Percentiles rank a stretch among this genome's conserved stretches.
These are phyloP conservation scores for Sisor rabdophorus DNA, from an alignment of 2,113 vertebrate species.

Conservation along the genomic window DNA sequence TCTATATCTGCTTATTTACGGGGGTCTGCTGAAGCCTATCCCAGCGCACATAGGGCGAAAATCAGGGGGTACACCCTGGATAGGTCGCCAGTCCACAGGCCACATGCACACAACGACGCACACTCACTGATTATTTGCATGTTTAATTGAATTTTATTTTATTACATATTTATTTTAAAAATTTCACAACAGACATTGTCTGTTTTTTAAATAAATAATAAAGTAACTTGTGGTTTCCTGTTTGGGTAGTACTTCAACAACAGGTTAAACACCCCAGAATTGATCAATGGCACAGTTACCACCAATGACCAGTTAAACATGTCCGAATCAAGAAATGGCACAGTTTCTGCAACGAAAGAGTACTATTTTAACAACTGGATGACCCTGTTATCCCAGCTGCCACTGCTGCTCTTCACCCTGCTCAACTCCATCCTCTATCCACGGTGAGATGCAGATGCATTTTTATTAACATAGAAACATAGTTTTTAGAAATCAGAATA, in stretches of 20 bases:
- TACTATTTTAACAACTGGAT: constrained; percentile 89
- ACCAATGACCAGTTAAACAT: constrained; percentile 65
- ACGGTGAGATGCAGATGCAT: constrained; percentile 64
- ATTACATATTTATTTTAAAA: too few species aligned
- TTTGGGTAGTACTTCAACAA: constrained; percentile 76
- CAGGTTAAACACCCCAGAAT: constrained; percentile 59
- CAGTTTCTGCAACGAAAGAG: constrained; percentile 44
- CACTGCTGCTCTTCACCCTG: constrained; percentile 81
- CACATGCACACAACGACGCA: too few species aligned
- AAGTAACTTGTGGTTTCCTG: not conserved
- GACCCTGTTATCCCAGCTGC: constrained; percentile 84
- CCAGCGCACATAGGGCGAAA: too few species aligned
- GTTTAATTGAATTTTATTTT: too few species aligned
- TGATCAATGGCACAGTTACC: too few species aligned
- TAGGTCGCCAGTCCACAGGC: too few species aligned
- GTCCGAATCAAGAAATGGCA: constrained; percentile 56
- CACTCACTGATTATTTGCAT: too few species aligned
- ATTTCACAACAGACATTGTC: not conserved
- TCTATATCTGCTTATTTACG: too few species aligned
- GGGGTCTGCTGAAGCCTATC: too few species aligned
- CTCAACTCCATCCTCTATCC: constrained; percentile 87
- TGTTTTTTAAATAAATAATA: not conserved
- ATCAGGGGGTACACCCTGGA: too few species aligned
- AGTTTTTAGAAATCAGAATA: too few species aligned
- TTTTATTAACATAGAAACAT: too few species aligned